A percentile compares a stretch with the other conserved stretches of the same genome.
Evolutionary conservation across 2,113 vertebrate genomes (phyloP).

Genomic region (Entomyzon cyanotis): DNA sequence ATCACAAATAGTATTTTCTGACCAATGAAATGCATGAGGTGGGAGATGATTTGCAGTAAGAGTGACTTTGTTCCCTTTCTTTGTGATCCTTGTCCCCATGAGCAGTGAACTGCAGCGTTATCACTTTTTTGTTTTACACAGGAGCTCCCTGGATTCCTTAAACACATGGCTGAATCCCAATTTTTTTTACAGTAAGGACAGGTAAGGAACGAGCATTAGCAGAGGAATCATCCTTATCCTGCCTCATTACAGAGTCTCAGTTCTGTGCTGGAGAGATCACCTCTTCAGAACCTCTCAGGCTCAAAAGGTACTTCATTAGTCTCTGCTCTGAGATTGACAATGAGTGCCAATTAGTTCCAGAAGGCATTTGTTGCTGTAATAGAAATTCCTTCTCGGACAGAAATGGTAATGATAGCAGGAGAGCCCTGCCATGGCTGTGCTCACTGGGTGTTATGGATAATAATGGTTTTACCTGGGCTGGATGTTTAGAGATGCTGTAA

Average conservation of each 20-base stretch:
- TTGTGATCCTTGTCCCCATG: background rate
- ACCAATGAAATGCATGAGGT: background rate
- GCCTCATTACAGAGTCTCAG: background rate
- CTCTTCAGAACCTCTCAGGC: constrained; percentile 30
- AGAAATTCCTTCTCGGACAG: background rate
- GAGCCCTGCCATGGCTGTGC: background rate
- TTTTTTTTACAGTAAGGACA: background rate
- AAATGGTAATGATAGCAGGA: background rate
- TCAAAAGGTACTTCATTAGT: constrained; percentile 48
- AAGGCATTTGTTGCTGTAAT: constrained; percentile 9
- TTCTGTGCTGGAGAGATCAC: constrained; percentile 7
- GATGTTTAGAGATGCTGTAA: background rate
- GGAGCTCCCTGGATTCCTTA: background rate
- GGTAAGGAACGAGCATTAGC: background rate
- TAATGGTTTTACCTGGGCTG: background rate
- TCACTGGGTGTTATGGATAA: background rate
- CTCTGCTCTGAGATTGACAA: background rate
- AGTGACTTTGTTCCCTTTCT: background rate
- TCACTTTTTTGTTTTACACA: background rate
- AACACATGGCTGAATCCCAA: background rate
- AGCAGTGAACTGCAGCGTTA: background rate
- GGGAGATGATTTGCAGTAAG: background rate
- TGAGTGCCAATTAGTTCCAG: constrained; percentile 44
- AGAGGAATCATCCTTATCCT: background rate
- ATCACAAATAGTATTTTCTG: background rate